A percentile compares a stretch with the other conserved stretches of the same genome.
phyloP scores from a whole-genome alignment of 53 echinoderm and acorn worm species.

The Astropecten irregularis region DNA sequence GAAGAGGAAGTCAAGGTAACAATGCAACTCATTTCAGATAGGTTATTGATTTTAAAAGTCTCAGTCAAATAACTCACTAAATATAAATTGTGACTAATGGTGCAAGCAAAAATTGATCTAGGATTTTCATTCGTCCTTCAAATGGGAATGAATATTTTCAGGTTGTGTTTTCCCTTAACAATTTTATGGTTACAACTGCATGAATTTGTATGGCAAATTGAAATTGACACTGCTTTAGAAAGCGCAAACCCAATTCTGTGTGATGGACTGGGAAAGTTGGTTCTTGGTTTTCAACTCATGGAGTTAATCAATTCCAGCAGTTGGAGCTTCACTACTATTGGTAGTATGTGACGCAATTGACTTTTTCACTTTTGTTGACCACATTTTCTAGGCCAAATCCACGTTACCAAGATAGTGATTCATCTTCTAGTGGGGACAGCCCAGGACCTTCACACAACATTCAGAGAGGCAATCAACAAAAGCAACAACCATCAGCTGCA shows the following conservation, averaged over 20 bases:
- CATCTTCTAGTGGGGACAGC: not conserved
- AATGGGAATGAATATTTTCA: no score
- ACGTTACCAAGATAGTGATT: not conserved
- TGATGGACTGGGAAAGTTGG: no score
- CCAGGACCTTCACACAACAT: not conserved
- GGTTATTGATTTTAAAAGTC: not conserved
- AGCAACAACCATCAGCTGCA: not conserved
- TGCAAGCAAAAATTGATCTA: not conserved
- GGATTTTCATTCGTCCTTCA: no score
- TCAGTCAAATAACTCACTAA: not conserved
- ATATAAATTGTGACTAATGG: not conserved
- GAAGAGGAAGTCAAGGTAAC: constrained; percentile 36
- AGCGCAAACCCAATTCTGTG: no score
- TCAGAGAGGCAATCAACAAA: constrained; percentile 16
- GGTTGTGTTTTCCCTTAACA: no score
- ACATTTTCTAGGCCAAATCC: constrained; percentile 10
- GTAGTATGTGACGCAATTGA: not conserved
- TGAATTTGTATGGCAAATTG: no score
- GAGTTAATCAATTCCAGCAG: no score
- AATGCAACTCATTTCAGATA: not conserved
- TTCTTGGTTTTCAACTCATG: no score
- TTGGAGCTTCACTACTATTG: not conserved
- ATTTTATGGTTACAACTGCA: no score
- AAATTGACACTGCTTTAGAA: no score
- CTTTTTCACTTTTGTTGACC: not conserved